A percentile compares a stretch with the other conserved stretches of the same genome.
These are phyloP conservation scores for Ophthalmolycus amberensis DNA, from an alignment of 2,113 vertebrate genomes.

Conservation along the genomic window DNA sequence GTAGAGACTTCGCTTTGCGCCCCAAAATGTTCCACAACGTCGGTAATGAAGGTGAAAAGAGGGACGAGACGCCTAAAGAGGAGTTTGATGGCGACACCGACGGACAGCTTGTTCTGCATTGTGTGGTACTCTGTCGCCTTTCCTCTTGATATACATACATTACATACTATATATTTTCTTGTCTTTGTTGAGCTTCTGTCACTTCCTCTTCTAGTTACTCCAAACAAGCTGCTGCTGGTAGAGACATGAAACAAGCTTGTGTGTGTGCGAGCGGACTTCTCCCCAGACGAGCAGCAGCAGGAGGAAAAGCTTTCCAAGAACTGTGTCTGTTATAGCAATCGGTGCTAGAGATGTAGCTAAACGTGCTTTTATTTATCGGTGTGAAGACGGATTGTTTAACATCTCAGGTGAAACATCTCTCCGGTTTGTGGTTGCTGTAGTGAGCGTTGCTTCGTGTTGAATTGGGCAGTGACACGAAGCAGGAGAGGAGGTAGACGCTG, in stretches of 20 bases:
- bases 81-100: conserved; percentile 1
- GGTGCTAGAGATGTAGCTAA: conserved; percentile 26
- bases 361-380: conserved; percentile 52
- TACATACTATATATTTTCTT: too few species aligned
- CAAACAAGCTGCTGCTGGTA: conserved; percentile 13
- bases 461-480: background rate
- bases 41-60: conserved; percentile 35
- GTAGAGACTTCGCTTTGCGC: background rate
- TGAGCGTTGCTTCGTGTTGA: background rate
- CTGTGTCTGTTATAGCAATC: conserved; percentile 60
- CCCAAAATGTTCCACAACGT: conserved; percentile 21
- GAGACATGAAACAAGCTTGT: background rate
- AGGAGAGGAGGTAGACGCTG: background rate
- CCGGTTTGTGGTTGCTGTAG: background rate
- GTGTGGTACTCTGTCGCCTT: background rate
- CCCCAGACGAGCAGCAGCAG: conserved; percentile 1
- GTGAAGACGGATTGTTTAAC: conserved; percentile 29
- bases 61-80: background rate
- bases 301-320: conserved; percentile 14
- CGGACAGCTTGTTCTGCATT: background rate
- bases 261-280: conserved; percentile 1
- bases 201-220: conserved; percentile 2
- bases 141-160: background rate
- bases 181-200: conserved; percentile 4
- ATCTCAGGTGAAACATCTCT: conserved; percentile 56